Conservation (phyloP, 2,797 vertebrate species). For the Hoplostethus atlanticus region DNA sequence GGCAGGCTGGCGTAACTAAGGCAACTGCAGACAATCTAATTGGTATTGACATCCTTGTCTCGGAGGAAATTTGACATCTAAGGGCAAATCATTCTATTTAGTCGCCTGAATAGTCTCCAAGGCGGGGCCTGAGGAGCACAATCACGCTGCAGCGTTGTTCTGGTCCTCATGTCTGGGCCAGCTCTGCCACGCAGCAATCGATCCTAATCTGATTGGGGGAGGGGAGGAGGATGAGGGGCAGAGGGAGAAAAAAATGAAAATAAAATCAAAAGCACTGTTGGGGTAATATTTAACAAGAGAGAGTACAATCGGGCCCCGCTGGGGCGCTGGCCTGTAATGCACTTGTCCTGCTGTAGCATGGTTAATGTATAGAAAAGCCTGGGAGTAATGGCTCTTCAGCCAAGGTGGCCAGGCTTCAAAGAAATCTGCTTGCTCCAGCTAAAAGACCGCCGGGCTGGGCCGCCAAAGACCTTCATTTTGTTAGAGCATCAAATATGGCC, state of each 20-base stretch:
- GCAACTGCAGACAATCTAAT: conserved; percentile 88
- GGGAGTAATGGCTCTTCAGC: conserved; percentile 80
- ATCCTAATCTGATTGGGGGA: conserved; percentile 86
- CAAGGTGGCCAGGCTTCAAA: conserved; percentile 84
- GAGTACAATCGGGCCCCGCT: conserved; percentile 79
- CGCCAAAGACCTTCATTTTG: conserved; percentile 85
- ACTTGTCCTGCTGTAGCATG: conserved; percentile 77
- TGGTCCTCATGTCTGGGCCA: conserved; percentile 80
- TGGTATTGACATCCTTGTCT: conserved; percentile 91
- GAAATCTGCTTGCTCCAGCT: conserved; percentile 89
- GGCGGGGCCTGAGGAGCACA: conserved; percentile 79
- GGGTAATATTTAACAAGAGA: conserved; percentile 86
- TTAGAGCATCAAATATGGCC: conserved; percentile 83
- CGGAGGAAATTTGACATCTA: conserved; percentile 90
- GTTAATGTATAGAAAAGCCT: conserved; percentile 83
- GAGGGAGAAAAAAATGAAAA: conserved; percentile 83
- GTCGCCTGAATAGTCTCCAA: conserved; percentile 87
- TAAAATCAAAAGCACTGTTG: conserved; percentile 88
- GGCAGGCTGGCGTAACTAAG: conserved; percentile 79
- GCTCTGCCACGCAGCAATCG: conserved; percentile 81
- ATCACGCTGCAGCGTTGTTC: conserved; percentile 77
- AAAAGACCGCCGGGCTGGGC: conserved; percentile 78
- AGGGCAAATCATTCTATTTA: conserved; percentile 91
- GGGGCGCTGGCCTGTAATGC: conserved; percentile 80
- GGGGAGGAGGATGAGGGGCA: conserved; percentile 76